These are phyloP conservation scores for Nesogale talazaci DNA, from an alignment of 2,113 vertebrate genomes.

Conservation along the genomic window DNA sequence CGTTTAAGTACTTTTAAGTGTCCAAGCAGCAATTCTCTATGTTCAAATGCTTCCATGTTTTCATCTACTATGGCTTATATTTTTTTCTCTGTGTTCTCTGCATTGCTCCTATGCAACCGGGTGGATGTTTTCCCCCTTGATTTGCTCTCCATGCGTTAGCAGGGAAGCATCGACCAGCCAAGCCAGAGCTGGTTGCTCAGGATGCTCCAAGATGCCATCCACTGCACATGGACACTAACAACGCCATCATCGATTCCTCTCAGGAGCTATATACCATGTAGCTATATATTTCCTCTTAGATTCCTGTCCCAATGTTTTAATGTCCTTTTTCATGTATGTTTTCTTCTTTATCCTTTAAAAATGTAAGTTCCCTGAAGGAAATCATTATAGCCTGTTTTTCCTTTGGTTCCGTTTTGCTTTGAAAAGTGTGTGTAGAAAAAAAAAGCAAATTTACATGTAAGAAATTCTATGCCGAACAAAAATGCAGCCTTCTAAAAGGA, in stretches of 20 bases:
- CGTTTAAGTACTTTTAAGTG: slow-evolving; percentile 5
- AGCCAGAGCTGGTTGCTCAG: background rate
- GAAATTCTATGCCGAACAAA: slow-evolving; percentile 63
- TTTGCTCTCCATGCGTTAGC: background rate
- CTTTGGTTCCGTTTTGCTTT: slow-evolving; percentile 51
- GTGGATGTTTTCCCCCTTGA: background rate
- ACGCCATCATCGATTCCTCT: background rate
- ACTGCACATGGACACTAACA: background rate
- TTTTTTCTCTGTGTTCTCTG: background rate
- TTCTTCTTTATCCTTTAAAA: slow-evolving; percentile 42
- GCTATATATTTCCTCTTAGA: background rate
- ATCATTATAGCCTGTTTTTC: background rate
- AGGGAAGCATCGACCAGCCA: too few relatives aligned
- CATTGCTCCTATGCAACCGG: background rate
- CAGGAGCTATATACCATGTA: background rate
- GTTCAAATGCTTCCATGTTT: background rate
- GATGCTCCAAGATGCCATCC: background rate
- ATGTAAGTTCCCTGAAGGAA: slow-evolving; percentile 54
- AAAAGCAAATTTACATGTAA: slow-evolving; percentile 62
- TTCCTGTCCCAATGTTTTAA: background rate
- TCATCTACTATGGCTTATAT: background rate
- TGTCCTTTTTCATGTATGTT: slow-evolving; percentile 26
- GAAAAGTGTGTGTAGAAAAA: slow-evolving; percentile 20
- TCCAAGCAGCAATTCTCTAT: background rate
- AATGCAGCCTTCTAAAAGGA: slow-evolving; percentile 61